Base-by-base conservation (phyloP, 2,113 vertebrate genomes). In the Anolis carolinensis region DNA sequence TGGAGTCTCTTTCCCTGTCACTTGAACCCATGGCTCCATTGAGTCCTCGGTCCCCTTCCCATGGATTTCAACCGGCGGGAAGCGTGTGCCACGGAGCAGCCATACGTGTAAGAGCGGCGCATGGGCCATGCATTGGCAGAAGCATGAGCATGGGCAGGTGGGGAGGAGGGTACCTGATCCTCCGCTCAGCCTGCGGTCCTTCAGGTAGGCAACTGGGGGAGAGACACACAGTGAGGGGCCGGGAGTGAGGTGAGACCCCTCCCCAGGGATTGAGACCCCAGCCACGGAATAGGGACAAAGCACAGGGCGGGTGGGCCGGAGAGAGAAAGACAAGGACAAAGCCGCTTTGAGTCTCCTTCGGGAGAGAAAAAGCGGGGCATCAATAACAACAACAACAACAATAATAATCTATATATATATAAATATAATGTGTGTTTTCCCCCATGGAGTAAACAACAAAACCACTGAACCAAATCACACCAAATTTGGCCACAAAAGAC, bases 121-220 rank as follows among this genome's bases (percentile, higher is more conserved):
- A 86, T 20, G 73, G 4, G 48, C 65, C 92, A 92, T 92, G 92
- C 93, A 93, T n/a, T 50, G 68, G 48, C 82, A 73, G 89, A 83
- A 85, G 91, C 84, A 73, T 86, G 9, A 83, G 88, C 79, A n/a
- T 27, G 34, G 59, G 4, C 48, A 65, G 23, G 71, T 65, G 63
- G 63, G 59, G 59, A 20, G 59, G 21, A 65, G 92, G 1, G 94
- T 99, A 99, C 98, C 98, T 99, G 98, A 95, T 95, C 98, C 96
- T 97, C 97, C 98, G 96, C 98, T 99, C 97, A 99, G 97, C 97
- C 98, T 98, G 95, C 98, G 98, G 96, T 99, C 98, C 98, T 99
- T 99, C 97, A 99, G 96, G 97, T 98, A 97, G 6, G 98, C 96
- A 90, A 99, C 98, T 99, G 93, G 96, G 97, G 97, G 95, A 96